Evolutionary conservation across 2,888 invertebrate species (phyloP), one percentile per base, ranked within the genome.

Genomic region (Agriopis marginaria): DNA sequence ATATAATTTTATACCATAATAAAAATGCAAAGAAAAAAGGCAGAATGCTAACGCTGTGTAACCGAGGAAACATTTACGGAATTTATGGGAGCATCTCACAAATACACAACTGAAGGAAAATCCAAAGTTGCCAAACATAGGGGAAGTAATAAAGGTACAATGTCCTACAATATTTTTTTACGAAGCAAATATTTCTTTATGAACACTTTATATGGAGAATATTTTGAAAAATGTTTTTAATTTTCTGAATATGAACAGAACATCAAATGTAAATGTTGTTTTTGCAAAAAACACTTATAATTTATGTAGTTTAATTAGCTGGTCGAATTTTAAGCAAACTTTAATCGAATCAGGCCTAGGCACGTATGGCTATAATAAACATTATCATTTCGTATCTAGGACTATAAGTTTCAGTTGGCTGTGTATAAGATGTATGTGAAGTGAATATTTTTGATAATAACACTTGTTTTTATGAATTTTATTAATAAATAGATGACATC

Each of bases 21-120:
- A 76, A 77, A 74, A 69, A 63, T 71, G 70, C 55, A 73, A 68
- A 71, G 73, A 74, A 74, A 75, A 70, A 77, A 77, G 70, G 70
- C 70, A 65, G 63, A 72, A 68, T 73, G 75, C 73, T 73, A 76
- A 76, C 75, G 75, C 70, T 73, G 72, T 72, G 73, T 75, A 76
- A 73, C 76, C 71, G 71, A 76, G 76, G 75, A 76, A 77, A 77
- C 77, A 77, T 77, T 77, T 75, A 72, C 72, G 61, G 75, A 75
- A 76, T 77, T 77, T 77, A 77, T 75, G 76, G 66, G 71, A 73
- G 64, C 74, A 75, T 74, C 74, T 71, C 67, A 66, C 73, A 70
- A 75, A 75, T 68, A 73, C 73, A 70, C 64, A 74, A 73, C 72
- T 69, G 51, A 56, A 63, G 71, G 72, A 76, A 76, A 74, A 73